Conservation (phyloP, 2,113 vertebrate species). For the Hiodon alosoides region DNA sequence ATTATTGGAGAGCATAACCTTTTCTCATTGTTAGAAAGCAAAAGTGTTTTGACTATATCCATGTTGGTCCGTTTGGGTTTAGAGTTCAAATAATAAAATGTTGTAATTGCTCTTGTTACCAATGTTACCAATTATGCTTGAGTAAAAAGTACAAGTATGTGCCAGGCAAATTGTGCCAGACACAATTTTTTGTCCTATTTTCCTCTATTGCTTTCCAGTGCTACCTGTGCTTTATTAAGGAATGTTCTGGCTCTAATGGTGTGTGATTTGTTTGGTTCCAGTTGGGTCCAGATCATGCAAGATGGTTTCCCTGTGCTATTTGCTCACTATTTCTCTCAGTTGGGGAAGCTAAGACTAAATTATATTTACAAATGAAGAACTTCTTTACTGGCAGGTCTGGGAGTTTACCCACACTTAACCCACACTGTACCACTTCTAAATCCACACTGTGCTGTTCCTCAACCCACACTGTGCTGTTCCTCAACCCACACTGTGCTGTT, state of each 20-base stretch:
- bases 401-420: neutral
- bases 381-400: neutral
- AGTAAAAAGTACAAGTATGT: neutral
- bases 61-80: constrained; percentile 27
- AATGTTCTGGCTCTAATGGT: neutral
- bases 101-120: too few species aligned
- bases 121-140: neutral
- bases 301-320: neutral
- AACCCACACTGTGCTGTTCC: too few species aligned
- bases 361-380: neutral
- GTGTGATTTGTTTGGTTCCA: neutral
- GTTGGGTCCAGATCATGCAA: neutral
- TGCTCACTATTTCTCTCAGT: neutral
- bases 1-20: constrained; percentile 68
- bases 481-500: too few species aligned
- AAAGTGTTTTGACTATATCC: constrained; percentile 46
- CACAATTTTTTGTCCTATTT: neutral
- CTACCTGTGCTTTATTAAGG: neutral
- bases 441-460: neutral
- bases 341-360: constrained; percentile 3
- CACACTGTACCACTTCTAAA: neutral
- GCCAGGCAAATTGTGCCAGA: neutral
- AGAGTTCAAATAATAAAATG: neutral
- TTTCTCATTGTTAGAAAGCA: constrained; percentile 64
- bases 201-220: neutral